These are phyloP conservation scores for Drosophila sp. DNA, from an alignment of 1,140 invertebrate species.

Conservation along the genomic window DNA sequence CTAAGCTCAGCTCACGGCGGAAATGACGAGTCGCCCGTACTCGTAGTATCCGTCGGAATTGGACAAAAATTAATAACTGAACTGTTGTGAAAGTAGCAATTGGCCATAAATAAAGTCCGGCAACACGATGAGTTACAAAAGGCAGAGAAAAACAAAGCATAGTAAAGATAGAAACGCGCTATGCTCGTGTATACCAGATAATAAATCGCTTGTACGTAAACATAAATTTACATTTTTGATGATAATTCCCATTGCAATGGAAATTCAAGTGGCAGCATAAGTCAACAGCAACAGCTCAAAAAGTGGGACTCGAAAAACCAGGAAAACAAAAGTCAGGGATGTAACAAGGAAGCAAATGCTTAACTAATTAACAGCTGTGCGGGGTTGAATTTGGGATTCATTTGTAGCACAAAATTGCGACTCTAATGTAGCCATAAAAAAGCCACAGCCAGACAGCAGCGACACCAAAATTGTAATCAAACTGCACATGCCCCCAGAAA, in stretches of 20 bases:
- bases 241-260: constrained; percentile 54
- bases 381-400: constrained; percentile 48
- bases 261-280: constrained; percentile 57
- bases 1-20: background rate
- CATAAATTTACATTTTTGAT: constrained; percentile 83
- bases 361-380: constrained; percentile 74
- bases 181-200: constrained; percentile 29
- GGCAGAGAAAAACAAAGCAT: background rate
- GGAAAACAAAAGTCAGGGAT: constrained; percentile 8
- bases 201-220: constrained; percentile 72
- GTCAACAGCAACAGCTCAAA: constrained; percentile 42
- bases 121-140: background rate
- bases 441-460: constrained; percentile 54
- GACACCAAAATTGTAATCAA: constrained; percentile 70
- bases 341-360: constrained; percentile 54
- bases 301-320: constrained; percentile 16
- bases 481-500: constrained; percentile 33
- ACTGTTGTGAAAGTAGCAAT: constrained; percentile 49
- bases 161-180: constrained; percentile 23
- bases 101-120: constrained; percentile 63
- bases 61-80: constrained; percentile 68
- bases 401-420: constrained; percentile 59
- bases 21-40: background rate
- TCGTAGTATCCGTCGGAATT: constrained; percentile 10
- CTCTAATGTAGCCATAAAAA: constrained; percentile 78